A percentile compares a stretch with the other conserved stretches of the same genome.
phyloP scores from a whole-genome alignment of 2,113 vertebrate genomes.

The Trichechus manatus region DNA sequence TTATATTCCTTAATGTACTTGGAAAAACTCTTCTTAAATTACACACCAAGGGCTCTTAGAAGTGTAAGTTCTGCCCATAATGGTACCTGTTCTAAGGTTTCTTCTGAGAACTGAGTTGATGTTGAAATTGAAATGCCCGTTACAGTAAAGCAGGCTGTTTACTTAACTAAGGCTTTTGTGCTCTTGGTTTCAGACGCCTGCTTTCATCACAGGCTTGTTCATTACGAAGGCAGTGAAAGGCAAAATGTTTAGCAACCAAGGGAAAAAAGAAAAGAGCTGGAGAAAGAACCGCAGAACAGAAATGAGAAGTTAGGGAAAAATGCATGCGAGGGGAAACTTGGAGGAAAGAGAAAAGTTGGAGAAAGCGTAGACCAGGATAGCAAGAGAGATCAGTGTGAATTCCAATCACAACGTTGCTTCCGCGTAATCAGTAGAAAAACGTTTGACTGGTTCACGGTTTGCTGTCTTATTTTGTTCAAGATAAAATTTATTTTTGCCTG shows the following conservation, averaged over 20 bases:
- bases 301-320: constrained; percentile 20
- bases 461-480: constrained; percentile 14
- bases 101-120: not conserved
- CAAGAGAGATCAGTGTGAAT: not conserved
- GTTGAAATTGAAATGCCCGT: not conserved
- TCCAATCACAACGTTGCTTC: not conserved
- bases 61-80: not conserved
- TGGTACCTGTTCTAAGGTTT: not conserved
- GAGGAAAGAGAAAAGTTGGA: constrained; percentile 38
- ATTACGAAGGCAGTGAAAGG: constrained; percentile 62
- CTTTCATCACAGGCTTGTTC: constrained; percentile 53
- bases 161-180: constrained; percentile 31
- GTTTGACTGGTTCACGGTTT: not conserved
- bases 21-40: constrained; percentile 34
- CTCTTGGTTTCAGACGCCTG: constrained; percentile 60
- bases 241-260: constrained; percentile 59
- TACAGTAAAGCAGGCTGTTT: not conserved
- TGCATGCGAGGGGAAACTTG: constrained; percentile 34
- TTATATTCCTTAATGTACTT: not conserved
- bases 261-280: constrained; percentile 55
- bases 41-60: not conserved
- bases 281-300: constrained; percentile 61
- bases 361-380: constrained; percentile 39
- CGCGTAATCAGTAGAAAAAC: not conserved
- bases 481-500: constrained; percentile 19